Conservation (phyloP, 2,113 vertebrate species). For the Poicephalus meyeri region DNA sequence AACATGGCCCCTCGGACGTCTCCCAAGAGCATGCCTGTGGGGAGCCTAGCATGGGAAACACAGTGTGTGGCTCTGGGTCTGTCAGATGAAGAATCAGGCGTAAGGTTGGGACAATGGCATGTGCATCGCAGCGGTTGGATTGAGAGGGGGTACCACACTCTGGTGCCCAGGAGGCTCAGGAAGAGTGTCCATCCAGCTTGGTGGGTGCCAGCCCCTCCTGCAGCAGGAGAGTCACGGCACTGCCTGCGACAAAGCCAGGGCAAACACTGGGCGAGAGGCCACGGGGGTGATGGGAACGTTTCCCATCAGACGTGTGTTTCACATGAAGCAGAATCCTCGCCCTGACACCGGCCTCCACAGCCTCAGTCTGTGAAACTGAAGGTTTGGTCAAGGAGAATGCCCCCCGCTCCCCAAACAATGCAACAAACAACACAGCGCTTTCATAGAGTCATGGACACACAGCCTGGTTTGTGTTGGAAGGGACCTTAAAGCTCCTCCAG, state of each 20-base stretch:
- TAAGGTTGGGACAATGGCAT: background rate
- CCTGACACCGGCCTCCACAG: fast-evolving
- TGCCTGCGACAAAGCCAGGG: background rate
- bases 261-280: background rate
- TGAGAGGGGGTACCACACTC: background rate
- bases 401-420: background rate
- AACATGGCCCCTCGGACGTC: fast-evolving
- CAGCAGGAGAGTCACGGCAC: background rate
- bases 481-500: background rate
- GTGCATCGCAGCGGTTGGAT: background rate
- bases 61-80: background rate
- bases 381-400: background rate
- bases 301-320: background rate
- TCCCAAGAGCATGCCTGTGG: background rate
- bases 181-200: background rate
- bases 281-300: fast-evolving
- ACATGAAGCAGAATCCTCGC: background rate
- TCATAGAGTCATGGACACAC: background rate
- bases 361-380: background rate
- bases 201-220: background rate
- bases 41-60: fast-evolving
- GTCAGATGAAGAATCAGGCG: background rate
- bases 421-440: background rate
- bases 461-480: background rate
- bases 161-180: background rate